Evolutionary conservation across 2,797 vertebrate species (phyloP), one percentile per base, ranked within the genome.

Genomic region (Chiroxiphia lanceolata): DNA sequence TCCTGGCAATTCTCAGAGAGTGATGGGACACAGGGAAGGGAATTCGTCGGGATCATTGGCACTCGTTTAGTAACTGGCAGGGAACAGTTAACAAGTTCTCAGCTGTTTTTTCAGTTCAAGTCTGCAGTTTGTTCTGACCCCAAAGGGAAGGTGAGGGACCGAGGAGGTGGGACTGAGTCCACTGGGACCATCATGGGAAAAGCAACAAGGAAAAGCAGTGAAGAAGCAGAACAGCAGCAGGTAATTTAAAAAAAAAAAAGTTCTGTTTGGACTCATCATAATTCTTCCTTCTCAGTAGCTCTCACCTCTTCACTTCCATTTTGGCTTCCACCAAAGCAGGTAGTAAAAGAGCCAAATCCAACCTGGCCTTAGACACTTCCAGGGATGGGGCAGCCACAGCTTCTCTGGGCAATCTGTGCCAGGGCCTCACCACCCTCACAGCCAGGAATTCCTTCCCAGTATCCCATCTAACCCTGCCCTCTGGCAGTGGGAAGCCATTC

Each of bases 61-160:
- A 13, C 68, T 74, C 10, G 69, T 48, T 68, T 44, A 29, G n/a
- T 53, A 57, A 21, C 54, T 51, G 19, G 6, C 23, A 42, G 26
- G 31, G 29, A 50, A 36, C 8, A 45, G 19, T 21, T 31, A 88
- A 31, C 27, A 34, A 54, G 34, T 31, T n/a, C 11, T 7, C 21
- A 4, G 18, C 1, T 12, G 0, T 45, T 60, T 60, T 59, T 42
- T 59, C 2, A 0, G 12, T 40, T 31, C 61, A 23, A 50, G 47
- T n/a, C 50, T 45, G 40, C 29, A 13, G 26, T 40, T 64, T 33
- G 19, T 53, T 29, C n/a, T 31, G 26, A 11, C 22, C 15, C 31
- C 27, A 12, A 17, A 38, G 48, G 20, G 42, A 57, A 67, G 38
- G 33, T 1, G 51, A 44, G 38, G 38, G 44, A 25, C 6, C 0